These are phyloP conservation scores for Pionites leucogaster DNA, from an alignment of 2,113 vertebrate species.

Conservation along the genomic window DNA sequence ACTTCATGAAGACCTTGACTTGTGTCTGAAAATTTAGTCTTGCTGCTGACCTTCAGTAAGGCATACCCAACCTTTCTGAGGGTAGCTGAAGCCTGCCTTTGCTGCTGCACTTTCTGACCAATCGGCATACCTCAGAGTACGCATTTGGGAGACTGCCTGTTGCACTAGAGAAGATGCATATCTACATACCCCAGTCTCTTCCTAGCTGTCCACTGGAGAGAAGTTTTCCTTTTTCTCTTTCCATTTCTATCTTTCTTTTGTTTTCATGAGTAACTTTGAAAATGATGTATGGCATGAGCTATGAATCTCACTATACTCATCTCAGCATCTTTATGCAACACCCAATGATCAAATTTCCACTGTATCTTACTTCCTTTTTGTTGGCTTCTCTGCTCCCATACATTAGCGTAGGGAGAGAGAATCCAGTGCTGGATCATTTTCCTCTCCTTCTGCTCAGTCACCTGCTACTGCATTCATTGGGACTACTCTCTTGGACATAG, in stretches of 20 bases:
- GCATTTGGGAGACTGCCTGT: background rate
- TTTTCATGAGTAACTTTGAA: background rate
- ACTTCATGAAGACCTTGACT: background rate
- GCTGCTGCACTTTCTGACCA: background rate
- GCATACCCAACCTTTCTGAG: background rate
- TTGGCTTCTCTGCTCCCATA: background rate
- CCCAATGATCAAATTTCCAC: background rate
- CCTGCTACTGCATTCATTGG: background rate
- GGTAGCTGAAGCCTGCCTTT: background rate
- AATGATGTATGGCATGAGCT: background rate
- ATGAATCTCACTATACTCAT: background rate
- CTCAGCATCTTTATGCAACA: background rate
- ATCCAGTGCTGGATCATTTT: background rate
- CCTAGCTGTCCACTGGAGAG: background rate
- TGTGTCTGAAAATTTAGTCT: background rate
- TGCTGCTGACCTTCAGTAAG: background rate
- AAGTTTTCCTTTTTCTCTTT: background rate
- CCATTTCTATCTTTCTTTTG: background rate
- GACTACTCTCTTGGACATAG: background rate
- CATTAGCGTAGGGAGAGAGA: background rate
- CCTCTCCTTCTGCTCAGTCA: background rate
- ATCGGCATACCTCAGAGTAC: background rate
- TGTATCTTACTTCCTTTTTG: background rate
- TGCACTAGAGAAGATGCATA: background rate
- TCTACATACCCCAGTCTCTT: accelerated